These are phyloP conservation scores for Melitaea athalia DNA, from an alignment of 2,888 invertebrate species.

Conservation along the genomic window DNA sequence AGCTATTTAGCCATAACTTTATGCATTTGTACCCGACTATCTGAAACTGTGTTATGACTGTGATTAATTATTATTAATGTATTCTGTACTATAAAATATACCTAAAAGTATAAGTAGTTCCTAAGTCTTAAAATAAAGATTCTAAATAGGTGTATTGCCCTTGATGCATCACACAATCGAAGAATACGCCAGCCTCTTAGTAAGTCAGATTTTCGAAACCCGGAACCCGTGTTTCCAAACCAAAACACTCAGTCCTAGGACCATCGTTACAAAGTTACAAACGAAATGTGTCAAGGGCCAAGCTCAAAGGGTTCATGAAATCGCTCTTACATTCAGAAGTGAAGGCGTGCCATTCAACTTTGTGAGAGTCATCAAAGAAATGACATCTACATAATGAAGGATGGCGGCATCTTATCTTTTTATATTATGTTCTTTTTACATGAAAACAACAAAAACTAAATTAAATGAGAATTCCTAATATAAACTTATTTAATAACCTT, in stretches of 20 bases:
- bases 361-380: conserved; percentile 32
- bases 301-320: conserved; percentile 40
- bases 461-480: no score
- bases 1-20: no score
- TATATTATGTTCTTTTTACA: neutral
- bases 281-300: conserved; percentile 43
- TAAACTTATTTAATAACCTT: no score
- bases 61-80: no score
- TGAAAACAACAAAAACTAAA: neutral
- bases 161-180: no score
- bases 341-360: conserved; percentile 37
- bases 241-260: conserved; percentile 37
- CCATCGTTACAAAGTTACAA: conserved; percentile 39
- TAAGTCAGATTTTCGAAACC: neutral
- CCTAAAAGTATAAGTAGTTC: no score
- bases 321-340: conserved; percentile 38
- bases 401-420: conserved; percentile 4
- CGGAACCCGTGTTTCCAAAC: conserved; percentile 18
- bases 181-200: neutral
- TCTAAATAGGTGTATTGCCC: no score
- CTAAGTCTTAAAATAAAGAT: no score
- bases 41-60: no score
- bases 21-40: no score
- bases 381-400: conserved; percentile 31
- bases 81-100: no score